Evolutionary conservation across 2,888 invertebrate species (phyloP).

Genomic region (Conomelus anceps): DNA sequence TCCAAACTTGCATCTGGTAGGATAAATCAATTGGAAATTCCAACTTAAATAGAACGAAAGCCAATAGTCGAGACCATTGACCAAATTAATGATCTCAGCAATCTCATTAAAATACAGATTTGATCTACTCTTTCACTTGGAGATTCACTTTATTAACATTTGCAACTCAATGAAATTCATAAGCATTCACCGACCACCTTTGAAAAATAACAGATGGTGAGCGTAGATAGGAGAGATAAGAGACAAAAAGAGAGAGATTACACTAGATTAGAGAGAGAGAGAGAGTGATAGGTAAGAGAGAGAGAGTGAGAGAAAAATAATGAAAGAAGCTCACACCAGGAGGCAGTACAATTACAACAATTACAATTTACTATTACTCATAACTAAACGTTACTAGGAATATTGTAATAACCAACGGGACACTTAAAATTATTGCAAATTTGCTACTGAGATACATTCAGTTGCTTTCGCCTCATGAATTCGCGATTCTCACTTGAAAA

Average conservation of each 20-base stretch:
- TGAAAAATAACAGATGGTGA: neutral
- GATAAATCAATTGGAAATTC: neutral
- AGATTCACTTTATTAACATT: neutral
- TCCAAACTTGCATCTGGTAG: neutral
- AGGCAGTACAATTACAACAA: too few species aligned
- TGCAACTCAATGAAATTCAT: neutral
- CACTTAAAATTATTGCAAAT: neutral
- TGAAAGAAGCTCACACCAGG: neutral
- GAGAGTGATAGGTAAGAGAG: neutral
- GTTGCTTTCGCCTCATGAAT: neutral
- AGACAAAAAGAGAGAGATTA: neutral
- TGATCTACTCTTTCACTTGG: neutral
- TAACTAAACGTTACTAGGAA: neutral
- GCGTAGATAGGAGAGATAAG: constrained; percentile 3
- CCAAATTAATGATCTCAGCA: too few species aligned
- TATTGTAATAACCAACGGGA: neutral
- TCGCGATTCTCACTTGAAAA: neutral
- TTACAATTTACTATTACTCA: neutral
- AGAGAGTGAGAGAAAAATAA: neutral
- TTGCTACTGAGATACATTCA: neutral
- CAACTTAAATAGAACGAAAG: neutral
- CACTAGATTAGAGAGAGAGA: neutral
- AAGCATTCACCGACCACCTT: neutral
- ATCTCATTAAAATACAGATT: neutral
- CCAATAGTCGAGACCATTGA: neutral